Evolutionary conservation across 2,113 vertebrate species (phyloP).

Genomic region (Channa argus): DNA sequence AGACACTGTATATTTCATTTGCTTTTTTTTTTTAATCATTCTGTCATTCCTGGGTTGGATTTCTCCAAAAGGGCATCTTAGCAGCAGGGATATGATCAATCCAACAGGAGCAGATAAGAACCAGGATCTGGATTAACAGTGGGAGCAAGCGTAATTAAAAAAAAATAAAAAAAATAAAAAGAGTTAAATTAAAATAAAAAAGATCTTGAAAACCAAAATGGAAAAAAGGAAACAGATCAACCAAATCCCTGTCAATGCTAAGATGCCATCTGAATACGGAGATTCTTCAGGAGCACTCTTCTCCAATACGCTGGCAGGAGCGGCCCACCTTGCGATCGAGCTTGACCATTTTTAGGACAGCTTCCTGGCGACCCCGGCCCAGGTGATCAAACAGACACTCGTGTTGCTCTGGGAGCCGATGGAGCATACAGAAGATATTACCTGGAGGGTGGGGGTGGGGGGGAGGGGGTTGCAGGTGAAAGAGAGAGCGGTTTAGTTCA

Average conservation of each 20-base stretch:
- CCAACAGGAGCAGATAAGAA: slow-evolving; percentile 47
- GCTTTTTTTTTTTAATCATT: slow-evolving; percentile 49
- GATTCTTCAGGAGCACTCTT: slow-evolving; percentile 92
- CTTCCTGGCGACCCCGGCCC: slow-evolving; percentile 96
- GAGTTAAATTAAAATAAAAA: not conserved
- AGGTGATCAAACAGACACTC: slow-evolving; percentile 98
- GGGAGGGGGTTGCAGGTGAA: not conserved
- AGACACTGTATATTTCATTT: slow-evolving; percentile 53
- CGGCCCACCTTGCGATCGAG: slow-evolving; percentile 98
- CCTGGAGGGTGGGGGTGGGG: slow-evolving; percentile 76
- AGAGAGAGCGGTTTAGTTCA: not conserved
- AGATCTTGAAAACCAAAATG: slow-evolving; percentile 47
- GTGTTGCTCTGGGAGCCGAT: slow-evolving; percentile 97
- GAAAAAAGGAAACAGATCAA: slow-evolving; percentile 23
- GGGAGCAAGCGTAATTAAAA: slow-evolving; percentile 41
- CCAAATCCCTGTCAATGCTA: slow-evolving; percentile 61
- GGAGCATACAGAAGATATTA: slow-evolving; percentile 98
- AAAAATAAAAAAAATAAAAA: slow-evolving; percentile 23
- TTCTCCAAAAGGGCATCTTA: slow-evolving; percentile 73
- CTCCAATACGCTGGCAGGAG: slow-evolving; percentile 98
- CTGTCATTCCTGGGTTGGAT: slow-evolving; percentile 46
- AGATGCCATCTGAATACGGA: slow-evolving; percentile 48
- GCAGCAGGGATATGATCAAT: slow-evolving; percentile 70
- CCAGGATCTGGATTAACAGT: slow-evolving; percentile 2
- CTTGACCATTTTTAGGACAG: slow-evolving; percentile 99